Evolutionary conservation across 2,888 invertebrate species (phyloP).

Genomic region (Tanaodytes sp.): DNA sequence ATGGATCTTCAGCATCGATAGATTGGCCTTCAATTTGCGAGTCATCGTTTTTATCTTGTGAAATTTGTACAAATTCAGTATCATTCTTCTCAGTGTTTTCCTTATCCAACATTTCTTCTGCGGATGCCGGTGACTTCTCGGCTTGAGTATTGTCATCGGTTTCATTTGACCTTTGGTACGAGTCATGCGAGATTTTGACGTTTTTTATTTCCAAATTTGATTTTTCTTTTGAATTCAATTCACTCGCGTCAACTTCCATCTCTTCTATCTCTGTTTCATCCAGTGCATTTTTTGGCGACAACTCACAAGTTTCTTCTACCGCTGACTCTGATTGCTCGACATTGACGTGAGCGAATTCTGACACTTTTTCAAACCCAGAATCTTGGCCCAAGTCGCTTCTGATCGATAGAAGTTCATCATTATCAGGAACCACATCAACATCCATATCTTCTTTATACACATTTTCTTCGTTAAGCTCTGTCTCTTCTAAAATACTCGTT

Average conservation of each 20-base stretch:
- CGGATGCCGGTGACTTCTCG: constrained; percentile 15
- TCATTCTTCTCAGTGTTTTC: constrained; percentile 43
- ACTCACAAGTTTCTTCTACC: constrained; percentile 24
- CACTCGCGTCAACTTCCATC: constrained; percentile 30
- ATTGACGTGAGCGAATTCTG: constrained; percentile 45
- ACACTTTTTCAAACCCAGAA: constrained; percentile 19
- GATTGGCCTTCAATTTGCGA: constrained; percentile 65
- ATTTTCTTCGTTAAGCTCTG: too few relatives aligned
- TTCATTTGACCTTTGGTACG: constrained; percentile 22
- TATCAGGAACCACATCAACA: too few relatives aligned
- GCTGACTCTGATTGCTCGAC: constrained; percentile 36
- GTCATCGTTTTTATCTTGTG: constrained; percentile 67
- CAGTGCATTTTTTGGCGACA: constrained; percentile 37
- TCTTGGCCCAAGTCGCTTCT: constrained; percentile 18
- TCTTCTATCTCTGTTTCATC: constrained; percentile 19
- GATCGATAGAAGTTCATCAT: background rate
- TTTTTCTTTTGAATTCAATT: background rate
- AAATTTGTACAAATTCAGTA: constrained; percentile 70
- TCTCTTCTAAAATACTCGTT: too few relatives aligned
- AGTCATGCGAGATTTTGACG: constrained; percentile 18
- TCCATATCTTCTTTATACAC: too few relatives aligned
- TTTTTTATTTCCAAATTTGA: constrained; percentile 4
- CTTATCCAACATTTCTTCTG: constrained; percentile 30
- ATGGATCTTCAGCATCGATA: constrained; percentile 70
- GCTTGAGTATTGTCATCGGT: constrained; percentile 24